Base-by-base conservation (phyloP, 2,113 vertebrate species). In the Lathamus discolor region DNA sequence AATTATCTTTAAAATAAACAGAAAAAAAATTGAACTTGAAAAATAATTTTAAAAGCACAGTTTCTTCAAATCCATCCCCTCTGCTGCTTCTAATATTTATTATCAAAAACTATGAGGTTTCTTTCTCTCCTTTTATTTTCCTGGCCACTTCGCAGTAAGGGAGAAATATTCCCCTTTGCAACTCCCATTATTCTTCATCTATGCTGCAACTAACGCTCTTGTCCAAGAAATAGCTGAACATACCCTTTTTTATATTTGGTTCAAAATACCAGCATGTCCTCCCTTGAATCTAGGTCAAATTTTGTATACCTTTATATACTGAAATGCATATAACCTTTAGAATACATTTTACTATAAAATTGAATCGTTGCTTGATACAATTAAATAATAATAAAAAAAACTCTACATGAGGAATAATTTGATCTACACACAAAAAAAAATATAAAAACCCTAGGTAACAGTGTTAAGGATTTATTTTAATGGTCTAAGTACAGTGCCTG, bases 191-290 rank as follows among this genome's bases (percentile, higher is more conserved):
- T 68, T 95, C 59, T 93, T 92, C 55, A 84, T 73, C 63, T 88
- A 63, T 62, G 9, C 33, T 17, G 11, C 49, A 55, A 37, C 77
- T 68, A 85, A 81, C 95, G 8, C 41, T 18, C 43, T 88, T 77
- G 68, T 24, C 61, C 54, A 90, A 73, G 61, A 96, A 93, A 91
- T 2, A 92, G 86, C 82, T 94, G 88, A 95, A 90, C 66, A 73
- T 35, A 83, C 86, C 16, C 8, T 74, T 87, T 86, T 87, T 44
- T 80, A 11, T 70, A 27, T 54, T 80, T 28, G 51, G 7, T 77
- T 94, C 54, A 76, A 95, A 91, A 69, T 80, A 87, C 35, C 79
- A 75, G 63, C 35, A 59, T 4, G 1, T 76, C 27, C 54, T 90
- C 12, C 55, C 33, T 43, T 67, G 29, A 91, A 94, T 77, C 33